Base-by-base conservation (phyloP, 2,888 invertebrate genomes). In the Cerceris rybyensis region DNA sequence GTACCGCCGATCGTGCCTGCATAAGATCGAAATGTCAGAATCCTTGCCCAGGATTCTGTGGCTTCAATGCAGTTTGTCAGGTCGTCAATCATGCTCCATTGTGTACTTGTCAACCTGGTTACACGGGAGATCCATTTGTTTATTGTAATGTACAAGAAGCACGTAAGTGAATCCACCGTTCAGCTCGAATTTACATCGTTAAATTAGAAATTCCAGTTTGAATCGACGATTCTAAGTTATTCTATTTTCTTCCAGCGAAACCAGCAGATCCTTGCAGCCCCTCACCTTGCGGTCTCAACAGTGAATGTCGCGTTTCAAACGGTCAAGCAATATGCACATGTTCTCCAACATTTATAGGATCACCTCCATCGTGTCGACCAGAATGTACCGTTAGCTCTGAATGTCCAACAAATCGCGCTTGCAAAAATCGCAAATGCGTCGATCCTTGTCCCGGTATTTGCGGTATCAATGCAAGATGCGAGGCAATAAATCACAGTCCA, bases 1-100 rank as follows among this genome's bases (percentile, higher is more conserved):
- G 96, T 89, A 93, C 95, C 2, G 94, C 95, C 1, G 94, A 95
- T 78, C 93, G 93, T 87, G 95, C 96, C n/a, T 96, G 96, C 85
- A 93, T 95, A 13, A 93, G 94, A 86, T 95, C 95, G 66, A 95
- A 95, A 91, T 96, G 96, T 89, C 93, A 94, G 88, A 94, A 96
- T 88, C 96, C 96, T 59, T 96, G 97, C 86, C 94, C 95, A 74
- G 97, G 96, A 65, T 94, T 95, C 66, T 97, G 97, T 89, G 97
- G 97, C 65, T 93, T 94, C 65, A 96, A 96, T 90, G 95, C 96
- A 14, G 93, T 94, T 86, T 97, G 97, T 88, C 94, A 95, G 92
- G 96, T 96, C 46, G 94, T 96, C 16, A 95, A 96, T 84, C 97
- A 97, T 88, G 93, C 95, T 81, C 96, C 97, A 8, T 95, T 95